phyloP scores from a whole-genome alignment of 2,888 invertebrate genomes.

The Lepidonotus clava region DNA sequence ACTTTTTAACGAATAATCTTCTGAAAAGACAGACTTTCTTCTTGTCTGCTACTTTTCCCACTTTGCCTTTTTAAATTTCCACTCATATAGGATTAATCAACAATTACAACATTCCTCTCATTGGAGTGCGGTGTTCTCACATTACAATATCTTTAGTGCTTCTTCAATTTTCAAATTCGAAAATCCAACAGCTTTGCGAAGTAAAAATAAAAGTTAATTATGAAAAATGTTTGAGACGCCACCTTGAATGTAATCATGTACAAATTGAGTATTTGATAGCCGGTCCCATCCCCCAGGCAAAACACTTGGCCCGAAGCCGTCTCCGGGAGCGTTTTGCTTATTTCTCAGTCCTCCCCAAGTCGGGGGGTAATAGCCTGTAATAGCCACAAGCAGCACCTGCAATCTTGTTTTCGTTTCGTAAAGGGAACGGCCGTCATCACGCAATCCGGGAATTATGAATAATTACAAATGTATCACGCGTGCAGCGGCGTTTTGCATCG shows the following conservation, averaged over 20 bases:
- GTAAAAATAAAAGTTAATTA: background rate
- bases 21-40: background rate
- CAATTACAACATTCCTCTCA: too few relatives aligned
- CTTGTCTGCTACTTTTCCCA: background rate
- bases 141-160: too few relatives aligned
- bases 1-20: too few relatives aligned
- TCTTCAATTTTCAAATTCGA: too few relatives aligned
- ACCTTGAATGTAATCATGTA: slow-evolving; percentile 16
- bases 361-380: background rate
- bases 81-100: background rate
- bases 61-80: background rate
- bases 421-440: background rate
- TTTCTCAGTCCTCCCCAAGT: too few relatives aligned
- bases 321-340: too few relatives aligned
- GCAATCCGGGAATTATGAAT: background rate
- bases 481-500: background rate
- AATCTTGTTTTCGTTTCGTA: background rate
- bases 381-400: background rate
- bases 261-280: background rate
- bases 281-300: slow-evolving; percentile 37
- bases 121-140: too few relatives aligned
- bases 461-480: background rate
- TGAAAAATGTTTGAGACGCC: background rate
- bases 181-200: slow-evolving; percentile 1
- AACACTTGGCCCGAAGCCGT: background rate